Base-by-base conservation (phyloP, 2,797 vertebrate genomes). In the Hypotaenidia philippensis region DNA sequence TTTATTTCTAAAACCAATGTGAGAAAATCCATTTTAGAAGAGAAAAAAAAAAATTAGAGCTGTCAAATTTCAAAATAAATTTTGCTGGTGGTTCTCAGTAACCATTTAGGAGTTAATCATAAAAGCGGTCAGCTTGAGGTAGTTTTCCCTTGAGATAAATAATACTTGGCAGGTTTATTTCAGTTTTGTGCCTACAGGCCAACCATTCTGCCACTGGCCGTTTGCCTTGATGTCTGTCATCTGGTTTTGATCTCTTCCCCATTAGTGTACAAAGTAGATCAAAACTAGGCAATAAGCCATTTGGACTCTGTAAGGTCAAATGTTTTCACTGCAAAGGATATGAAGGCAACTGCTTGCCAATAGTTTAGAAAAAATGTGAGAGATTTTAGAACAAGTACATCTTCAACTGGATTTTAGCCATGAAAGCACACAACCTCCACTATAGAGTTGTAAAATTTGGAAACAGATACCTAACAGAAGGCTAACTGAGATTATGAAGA, bases 401-500 rank as follows among this genome's bases (percentile, higher is more conserved):
- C 83, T 96, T 96, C 88, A 85, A 79, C 90, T 97, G 95, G 93
- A 95, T 97, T 97, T 96, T 83, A 93, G 92, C 94, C 96, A 97
- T 70, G 59, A 87, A 91, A 95, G 8, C 82, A 87, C 56, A 96
- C 74, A 96, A 91, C 63, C 83, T 96, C 64, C 36, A 72, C 87
- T 86, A 64, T 21, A 89, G 57, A 44, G 80, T 55, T 97, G 72
- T 83, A 97, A 96, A 97, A 96, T 97, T 97, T 97, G 97, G 97
- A 98, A 96, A 89, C n/a, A 60, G 95, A 96, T 95, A 97, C 80
- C 88, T 95, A 97, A 95, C 97, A 98, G 97, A 98, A 97, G 97
- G 97, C 93, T 96, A 97, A 95, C 92, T 72, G 94, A 96, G 96
- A 97, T 97, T 98, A 97, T 92, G 89, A 97, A 96, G 93, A 96